Evolutionary conservation across 2,797 vertebrate species (phyloP), one percentile per base, ranked within the genome.

Genomic region (Pseudomugil gertrudae): DNA sequence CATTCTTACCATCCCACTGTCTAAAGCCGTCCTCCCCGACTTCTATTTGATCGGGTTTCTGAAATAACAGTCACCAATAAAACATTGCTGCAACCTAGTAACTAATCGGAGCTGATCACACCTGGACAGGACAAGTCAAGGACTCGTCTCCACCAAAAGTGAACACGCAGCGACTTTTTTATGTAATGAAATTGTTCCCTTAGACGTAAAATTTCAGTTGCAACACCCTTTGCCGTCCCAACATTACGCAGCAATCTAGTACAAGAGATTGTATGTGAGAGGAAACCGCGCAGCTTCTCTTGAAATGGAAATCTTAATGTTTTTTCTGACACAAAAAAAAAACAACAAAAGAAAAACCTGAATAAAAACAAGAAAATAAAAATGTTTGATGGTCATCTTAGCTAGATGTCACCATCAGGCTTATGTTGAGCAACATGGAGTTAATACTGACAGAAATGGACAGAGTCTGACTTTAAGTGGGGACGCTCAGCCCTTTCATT

Each of bases 21-120:
- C 95, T 99, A 96, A 98, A 99, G 95, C 98, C 97, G 92, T 98
- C 98, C 83, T 97, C 95, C 93, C 96, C 97, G 92, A 99, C 94
- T 93, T 96, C 93, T 95, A 99, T 98, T 93, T 99, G 95, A 96
- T 98, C 95, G 93, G 96, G 95, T 93, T 95, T 96, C 98, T 99
- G 97, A 97, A 99, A 98, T 94, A 96, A 94, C 94, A 98, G 95
- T 95, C 94, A 95, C 92, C 95, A 96, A 94, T 94, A 96, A 96
- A 96, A 96, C 94, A 96, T 95, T 95, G 94, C 93, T 94, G 90
- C 90, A 93, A 93, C 91, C 87, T 89, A 92, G 90, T 84, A 91
- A 92, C 73, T 92, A 89, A 85, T 89, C 79, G 84, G 89, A 92
- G 80, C 92, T 92, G 93, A 94, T 91, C 93, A 85, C 94, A 93